Percentiles rank a stretch among this genome's conserved stretches.
Conservation (phyloP, 2,888 invertebrate genomes). For the Uropetala carovei region DNA sequence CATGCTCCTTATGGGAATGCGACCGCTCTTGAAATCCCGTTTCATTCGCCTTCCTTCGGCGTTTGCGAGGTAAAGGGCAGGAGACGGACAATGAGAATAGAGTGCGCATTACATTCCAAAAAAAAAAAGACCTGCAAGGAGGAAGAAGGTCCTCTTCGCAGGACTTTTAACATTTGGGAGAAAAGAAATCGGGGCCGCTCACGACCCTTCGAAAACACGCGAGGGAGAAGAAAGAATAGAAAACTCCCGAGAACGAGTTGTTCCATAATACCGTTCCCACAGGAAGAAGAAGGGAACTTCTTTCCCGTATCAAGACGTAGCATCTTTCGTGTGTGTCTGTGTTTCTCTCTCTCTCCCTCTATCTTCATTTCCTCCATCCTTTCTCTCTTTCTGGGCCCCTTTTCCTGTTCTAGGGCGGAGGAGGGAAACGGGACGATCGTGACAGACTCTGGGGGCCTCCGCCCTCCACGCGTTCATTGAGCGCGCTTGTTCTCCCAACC, state of each 20-base stretch:
- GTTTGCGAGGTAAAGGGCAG: background rate
- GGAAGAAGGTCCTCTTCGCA: too few species aligned
- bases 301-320: too few species aligned
- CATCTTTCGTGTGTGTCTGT: too few species aligned
- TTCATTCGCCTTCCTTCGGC: background rate
- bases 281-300: background rate
- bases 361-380: conserved; percentile 2
- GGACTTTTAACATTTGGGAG: too few species aligned
- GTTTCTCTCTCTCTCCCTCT: background rate
- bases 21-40: background rate
- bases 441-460: conserved; percentile 43
- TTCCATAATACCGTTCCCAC: background rate
- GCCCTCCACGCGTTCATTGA: conserved; percentile 54
- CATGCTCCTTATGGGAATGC: background rate
- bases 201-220: background rate
- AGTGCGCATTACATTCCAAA: too few species aligned
- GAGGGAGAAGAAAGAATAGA: background rate
- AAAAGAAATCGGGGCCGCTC: background rate
- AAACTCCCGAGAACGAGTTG: background rate
- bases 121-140: too few species aligned
- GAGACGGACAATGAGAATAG: background rate
- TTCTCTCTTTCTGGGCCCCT: background rate
- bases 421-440: conserved; percentile 26
- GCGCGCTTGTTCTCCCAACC: background rate
- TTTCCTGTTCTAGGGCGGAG: background rate